phyloP scores from a whole-genome alignment of 2,797 vertebrate genomes.

The Thunnus albacares region DNA sequence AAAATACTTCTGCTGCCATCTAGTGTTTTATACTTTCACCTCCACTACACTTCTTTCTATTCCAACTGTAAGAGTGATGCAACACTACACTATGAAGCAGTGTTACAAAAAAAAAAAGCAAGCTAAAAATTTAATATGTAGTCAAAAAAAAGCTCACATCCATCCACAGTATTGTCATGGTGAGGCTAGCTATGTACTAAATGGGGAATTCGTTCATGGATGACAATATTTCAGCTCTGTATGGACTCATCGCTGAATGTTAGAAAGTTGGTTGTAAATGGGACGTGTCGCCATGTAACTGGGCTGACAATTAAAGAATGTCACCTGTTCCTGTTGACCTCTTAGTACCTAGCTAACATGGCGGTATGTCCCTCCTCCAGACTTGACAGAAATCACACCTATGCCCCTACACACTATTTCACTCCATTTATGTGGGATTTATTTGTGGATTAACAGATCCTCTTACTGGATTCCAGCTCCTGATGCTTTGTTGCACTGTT shows the following conservation, averaged over 20 bases:
- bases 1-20: background rate
- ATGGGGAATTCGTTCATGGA: background rate
- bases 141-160: background rate
- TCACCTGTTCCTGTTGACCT: background rate
- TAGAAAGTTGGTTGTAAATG: background rate
- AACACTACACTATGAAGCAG: background rate
- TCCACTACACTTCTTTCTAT: background rate
- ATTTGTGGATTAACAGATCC: background rate
- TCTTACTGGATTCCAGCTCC: conserved; percentile 20
- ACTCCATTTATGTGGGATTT: background rate
- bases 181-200: too few relatives aligned
- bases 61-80: background rate
- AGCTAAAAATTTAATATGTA: background rate
- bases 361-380: background rate
- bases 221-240: conserved; percentile 11
- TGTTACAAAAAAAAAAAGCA: background rate
- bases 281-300: background rate
- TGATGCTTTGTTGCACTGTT: background rate
- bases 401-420: background rate
- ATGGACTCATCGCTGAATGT: background rate
- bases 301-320: background rate
- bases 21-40: background rate
- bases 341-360: background rate
- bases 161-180: background rate
- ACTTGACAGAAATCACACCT: background rate